Conservation (phyloP, 2,113 vertebrate genomes). For the Oreochromis niloticus region DNA sequence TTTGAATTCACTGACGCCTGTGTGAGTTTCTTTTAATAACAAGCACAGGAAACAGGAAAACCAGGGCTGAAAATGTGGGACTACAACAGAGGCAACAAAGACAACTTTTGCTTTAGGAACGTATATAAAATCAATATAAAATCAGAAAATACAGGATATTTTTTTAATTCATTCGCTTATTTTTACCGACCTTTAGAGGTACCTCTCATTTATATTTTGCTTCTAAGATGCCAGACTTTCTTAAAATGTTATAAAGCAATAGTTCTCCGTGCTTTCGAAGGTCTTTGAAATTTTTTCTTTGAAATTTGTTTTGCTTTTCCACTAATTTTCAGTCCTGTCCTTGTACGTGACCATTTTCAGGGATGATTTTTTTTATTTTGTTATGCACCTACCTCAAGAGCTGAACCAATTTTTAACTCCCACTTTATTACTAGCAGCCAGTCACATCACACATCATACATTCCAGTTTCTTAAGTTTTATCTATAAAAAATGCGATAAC, state of each 20-base stretch:
- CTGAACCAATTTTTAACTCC: not conserved
- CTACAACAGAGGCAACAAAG: not conserved
- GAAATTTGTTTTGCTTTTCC: not conserved
- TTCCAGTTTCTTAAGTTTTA: not conserved
- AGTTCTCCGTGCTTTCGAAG: not conserved
- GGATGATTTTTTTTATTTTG: not conserved
- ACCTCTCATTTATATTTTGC: not conserved
- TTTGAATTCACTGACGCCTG: not conserved
- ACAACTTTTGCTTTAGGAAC: not conserved
- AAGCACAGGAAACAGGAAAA: not conserved
- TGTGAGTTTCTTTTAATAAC: not conserved
- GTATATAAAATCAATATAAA: not conserved
- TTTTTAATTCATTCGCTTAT: not conserved
- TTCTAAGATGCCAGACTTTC: not conserved
- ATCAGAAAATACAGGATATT: not conserved
- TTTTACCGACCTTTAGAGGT: not conserved
- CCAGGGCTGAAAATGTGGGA: not conserved
- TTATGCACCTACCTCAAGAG: not conserved
- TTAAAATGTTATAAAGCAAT: not conserved
- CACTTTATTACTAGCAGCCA: not conserved
- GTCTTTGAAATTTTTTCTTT: not conserved
- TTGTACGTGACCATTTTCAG: not conserved
- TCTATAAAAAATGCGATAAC: not conserved
- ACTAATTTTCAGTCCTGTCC: not conserved
- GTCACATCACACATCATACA: not conserved